phyloP scores from a whole-genome alignment of 2,888 invertebrate genomes.

The Gibbula magus region DNA sequence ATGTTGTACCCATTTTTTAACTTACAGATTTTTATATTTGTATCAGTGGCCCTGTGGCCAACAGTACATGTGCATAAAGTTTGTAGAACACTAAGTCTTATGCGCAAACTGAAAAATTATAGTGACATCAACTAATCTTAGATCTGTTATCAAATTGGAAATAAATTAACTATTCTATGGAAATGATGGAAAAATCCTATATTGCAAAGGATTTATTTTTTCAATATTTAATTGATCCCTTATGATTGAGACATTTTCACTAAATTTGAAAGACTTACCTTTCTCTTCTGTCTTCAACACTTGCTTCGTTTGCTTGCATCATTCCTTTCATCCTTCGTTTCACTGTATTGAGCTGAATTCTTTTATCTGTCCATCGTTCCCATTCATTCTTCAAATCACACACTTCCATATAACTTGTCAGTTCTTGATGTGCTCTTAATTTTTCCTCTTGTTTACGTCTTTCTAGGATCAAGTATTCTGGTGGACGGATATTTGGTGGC shows the following conservation, averaged over 20 bases:
- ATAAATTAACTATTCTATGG: no score
- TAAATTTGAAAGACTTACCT: slow-evolving; percentile 51
- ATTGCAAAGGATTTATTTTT: no score
- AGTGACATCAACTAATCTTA: no score
- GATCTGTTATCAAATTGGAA: no score
- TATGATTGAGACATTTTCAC: not conserved
- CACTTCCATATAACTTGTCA: slow-evolving; percentile 64
- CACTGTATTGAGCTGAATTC: slow-evolving; percentile 66
- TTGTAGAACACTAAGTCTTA: no score
- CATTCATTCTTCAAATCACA: slow-evolving; percentile 72
- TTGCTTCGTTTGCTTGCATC: slow-evolving; percentile 64
- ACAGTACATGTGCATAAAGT: no score
- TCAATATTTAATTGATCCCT: no score
- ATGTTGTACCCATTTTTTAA: no score
- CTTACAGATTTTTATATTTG: no score
- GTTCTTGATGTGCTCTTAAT: slow-evolving; percentile 56
- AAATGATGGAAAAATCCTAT: no score
- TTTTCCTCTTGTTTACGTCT: slow-evolving; percentile 67
- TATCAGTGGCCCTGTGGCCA: no score
- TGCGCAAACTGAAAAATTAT: no score
- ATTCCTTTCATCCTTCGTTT: slow-evolving; percentile 63
- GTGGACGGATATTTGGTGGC: slow-evolving; percentile 66
- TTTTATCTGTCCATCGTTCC: slow-evolving; percentile 70
- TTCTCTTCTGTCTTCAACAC: slow-evolving; percentile 70
- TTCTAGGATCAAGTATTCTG: slow-evolving; percentile 70